phyloP scores from a whole-genome alignment of 2,797 vertebrate species.

The Cossypha caffra region DNA sequence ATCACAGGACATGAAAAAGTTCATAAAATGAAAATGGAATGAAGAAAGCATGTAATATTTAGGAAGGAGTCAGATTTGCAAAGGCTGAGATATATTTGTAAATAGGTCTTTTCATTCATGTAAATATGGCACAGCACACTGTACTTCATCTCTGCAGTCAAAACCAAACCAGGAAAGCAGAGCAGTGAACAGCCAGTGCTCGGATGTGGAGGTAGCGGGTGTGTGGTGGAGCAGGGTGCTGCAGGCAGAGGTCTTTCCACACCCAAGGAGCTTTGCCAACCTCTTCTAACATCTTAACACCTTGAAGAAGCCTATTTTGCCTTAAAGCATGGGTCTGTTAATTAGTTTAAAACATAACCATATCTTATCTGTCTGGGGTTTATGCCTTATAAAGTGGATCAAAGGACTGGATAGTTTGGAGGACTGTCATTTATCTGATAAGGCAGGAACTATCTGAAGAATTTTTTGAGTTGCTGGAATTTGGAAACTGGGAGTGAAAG shows the following conservation, averaged over 20 bases:
- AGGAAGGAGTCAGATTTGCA: neutral
- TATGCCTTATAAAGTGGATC: neutral
- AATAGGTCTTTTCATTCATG: neutral
- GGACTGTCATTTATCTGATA: neutral
- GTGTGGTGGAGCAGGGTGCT: neutral
- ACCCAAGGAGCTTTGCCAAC: neutral
- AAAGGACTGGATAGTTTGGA: neutral
- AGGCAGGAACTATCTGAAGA: neutral
- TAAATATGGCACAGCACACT: neutral
- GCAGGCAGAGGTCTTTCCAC: neutral
- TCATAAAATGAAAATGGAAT: neutral
- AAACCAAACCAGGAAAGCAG: neutral
- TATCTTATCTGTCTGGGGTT: neutral
- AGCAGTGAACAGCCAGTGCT: rapidly evolving
- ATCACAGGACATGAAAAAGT: neutral
- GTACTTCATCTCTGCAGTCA: neutral
- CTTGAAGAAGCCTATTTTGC: neutral
- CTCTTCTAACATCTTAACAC: neutral
- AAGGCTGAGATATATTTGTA: neutral
- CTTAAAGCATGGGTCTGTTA: neutral
- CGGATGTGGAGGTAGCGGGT: neutral
- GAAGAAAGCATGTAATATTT: neutral
- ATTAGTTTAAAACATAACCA: neutral
- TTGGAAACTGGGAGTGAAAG: neutral
- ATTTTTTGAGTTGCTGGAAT: neutral